Evolutionary conservation across 2,888 invertebrate species (phyloP).

Genomic region (Miltochrista miniata): DNA sequence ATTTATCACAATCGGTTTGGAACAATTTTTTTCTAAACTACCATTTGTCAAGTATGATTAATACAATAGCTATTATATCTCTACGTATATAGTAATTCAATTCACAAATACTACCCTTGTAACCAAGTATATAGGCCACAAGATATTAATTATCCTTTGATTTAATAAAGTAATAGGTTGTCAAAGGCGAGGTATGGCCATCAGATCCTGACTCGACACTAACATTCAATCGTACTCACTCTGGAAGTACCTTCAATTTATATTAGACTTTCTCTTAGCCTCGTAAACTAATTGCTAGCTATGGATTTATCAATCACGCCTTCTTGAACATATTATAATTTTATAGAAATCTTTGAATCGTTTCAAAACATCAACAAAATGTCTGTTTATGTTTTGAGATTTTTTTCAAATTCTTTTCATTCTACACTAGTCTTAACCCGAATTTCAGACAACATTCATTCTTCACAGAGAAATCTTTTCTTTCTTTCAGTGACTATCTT

Average conservation of each 20-base stretch:
- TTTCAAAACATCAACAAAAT: background rate
- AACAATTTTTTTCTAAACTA: background rate
- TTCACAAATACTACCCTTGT: too few relatives aligned
- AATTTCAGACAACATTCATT: background rate
- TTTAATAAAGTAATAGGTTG: background rate
- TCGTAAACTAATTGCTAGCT: background rate
- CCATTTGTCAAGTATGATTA: background rate
- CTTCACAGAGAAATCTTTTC: constrained; percentile 11
- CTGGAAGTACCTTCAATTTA: background rate
- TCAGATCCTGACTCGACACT: constrained; percentile 25
- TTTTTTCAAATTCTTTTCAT: too few relatives aligned
- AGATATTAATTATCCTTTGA: background rate
- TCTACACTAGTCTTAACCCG: background rate
- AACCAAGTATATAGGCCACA: background rate
- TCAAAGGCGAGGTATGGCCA: constrained; percentile 13
- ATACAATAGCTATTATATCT: background rate
- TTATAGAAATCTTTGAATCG: background rate
- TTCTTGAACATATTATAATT: background rate
- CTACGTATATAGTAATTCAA: background rate
- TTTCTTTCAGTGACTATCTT: constrained; percentile 22
- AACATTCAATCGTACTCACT: constrained; percentile 3
- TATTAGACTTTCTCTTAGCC: background rate
- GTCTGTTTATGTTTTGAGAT: too few relatives aligned
- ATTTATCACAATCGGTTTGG: too few relatives aligned
- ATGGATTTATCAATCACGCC: background rate